These are phyloP conservation scores for Drosophila oshimai DNA, from an alignment of 1,140 invertebrate genomes.

Conservation along the genomic window DNA sequence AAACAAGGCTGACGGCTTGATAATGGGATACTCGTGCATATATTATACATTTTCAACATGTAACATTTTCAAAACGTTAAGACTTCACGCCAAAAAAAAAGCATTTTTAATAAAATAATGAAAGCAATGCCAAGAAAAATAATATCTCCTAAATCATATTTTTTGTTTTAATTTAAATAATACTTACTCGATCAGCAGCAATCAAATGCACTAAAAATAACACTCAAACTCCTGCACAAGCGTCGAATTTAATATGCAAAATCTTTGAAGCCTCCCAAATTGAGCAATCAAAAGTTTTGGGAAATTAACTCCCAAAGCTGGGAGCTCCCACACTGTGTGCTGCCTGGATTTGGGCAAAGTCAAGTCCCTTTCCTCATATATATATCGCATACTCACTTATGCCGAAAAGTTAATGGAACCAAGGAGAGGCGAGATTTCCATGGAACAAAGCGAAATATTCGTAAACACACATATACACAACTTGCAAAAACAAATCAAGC, in stretches of 20 bases:
- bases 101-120: too few relatives aligned
- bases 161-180: too few relatives aligned
- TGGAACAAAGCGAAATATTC: conserved; percentile 20
- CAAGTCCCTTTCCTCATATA: conserved; percentile 5
- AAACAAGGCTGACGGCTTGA: neutral
- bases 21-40: neutral
- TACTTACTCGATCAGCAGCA: neutral
- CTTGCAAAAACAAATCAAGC: conserved; percentile 57
- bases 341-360: neutral
- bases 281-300: conserved; percentile 32
- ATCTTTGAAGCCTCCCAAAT: conserved; percentile 6
- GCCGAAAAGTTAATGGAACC: conserved; percentile 33
- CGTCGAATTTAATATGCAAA: conserved; percentile 14
- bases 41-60: too few relatives aligned
- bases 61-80: too few relatives aligned
- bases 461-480: neutral
- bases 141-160: too few relatives aligned
- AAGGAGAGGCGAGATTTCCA: conserved; percentile 18
- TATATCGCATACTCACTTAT: conserved; percentile 9
- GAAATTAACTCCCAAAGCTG: conserved; percentile 26
- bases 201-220: neutral
- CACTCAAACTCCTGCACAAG: neutral
- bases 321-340: conserved; percentile 1
- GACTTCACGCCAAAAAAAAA: too few relatives aligned
- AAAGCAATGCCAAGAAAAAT: too few relatives aligned